These are phyloP conservation scores for Carassius carassius DNA, from an alignment of 2,113 vertebrate species.

Conservation along the genomic window DNA sequence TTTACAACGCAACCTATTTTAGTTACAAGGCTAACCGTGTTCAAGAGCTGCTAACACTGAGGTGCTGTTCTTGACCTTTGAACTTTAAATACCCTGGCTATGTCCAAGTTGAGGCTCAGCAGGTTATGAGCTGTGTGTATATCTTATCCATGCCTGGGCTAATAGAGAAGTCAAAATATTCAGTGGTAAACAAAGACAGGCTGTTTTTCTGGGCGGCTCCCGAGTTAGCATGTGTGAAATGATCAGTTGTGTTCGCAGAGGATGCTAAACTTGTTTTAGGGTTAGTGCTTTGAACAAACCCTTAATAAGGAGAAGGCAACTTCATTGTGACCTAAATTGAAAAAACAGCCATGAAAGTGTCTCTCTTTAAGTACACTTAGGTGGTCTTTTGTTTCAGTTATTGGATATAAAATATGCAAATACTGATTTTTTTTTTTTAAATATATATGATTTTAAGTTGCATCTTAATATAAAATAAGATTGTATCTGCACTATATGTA, in stretches of 20 bases:
- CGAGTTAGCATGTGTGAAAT: background rate
- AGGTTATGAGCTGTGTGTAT: background rate
- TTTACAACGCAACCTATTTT: background rate
- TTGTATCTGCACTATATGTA: too few species aligned
- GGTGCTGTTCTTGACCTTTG: slow-evolving; percentile 6
- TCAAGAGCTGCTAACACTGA: background rate
- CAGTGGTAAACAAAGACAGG: background rate
- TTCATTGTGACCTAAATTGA: background rate
- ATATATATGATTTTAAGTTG: too few species aligned
- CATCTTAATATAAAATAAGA: too few species aligned
- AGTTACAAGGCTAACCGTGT: background rate
- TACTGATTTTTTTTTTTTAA: too few species aligned
- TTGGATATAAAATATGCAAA: too few species aligned
- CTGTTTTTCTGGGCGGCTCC: background rate
- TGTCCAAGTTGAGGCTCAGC: background rate
- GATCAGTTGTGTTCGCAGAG: background rate
- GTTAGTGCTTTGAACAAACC: too few species aligned
- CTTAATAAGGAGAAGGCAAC: background rate
- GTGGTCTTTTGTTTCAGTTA: too few species aligned
- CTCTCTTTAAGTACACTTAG: too few species aligned
- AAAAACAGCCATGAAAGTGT: background rate
- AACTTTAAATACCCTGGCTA: background rate
- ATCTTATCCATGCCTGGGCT: background rate
- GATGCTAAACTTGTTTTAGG: background rate
- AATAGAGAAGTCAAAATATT: background rate